Percentiles rank a stretch among this genome's conserved stretches.
Conservation (phyloP, 2,888 invertebrate species). For the Cryptocephalus primarius region DNA sequence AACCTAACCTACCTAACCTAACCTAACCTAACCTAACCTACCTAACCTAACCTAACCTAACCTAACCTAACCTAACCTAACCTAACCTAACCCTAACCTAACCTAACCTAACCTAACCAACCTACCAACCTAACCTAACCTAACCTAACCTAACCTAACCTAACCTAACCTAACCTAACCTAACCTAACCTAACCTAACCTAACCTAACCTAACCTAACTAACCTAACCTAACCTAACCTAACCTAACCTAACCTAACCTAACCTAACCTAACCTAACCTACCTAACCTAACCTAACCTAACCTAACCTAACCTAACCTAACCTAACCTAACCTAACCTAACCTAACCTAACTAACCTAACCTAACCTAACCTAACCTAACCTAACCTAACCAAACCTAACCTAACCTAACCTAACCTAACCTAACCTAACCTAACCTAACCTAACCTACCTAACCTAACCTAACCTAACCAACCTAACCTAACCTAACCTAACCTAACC, state of each 20-base stretch:
- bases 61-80: slow-evolving; percentile 5
- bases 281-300: slow-evolving; percentile 7
- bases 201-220: slow-evolving; percentile 7
- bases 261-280: slow-evolving; percentile 5
- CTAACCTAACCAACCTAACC: slow-evolving; percentile 14
- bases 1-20: slow-evolving; percentile 4
- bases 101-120: slow-evolving; percentile 5
- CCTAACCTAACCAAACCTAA: slow-evolving; percentile 5
- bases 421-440: slow-evolving; percentile 7
- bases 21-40: slow-evolving; percentile 4
- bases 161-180: slow-evolving; percentile 4
- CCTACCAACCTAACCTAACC: slow-evolving; percentile 4
- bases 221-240: slow-evolving; percentile 8
- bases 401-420: slow-evolving; percentile 7
- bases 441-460: slow-evolving; percentile 10
- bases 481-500: slow-evolving; percentile 13
- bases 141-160: slow-evolving; percentile 7
- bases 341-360: slow-evolving; percentile 6
- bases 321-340: slow-evolving; percentile 7
- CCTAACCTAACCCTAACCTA: slow-evolving; percentile 5
- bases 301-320: slow-evolving; percentile 7
- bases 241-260: slow-evolving; percentile 6
- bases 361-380: slow-evolving; percentile 7
- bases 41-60: slow-evolving; percentile 1
- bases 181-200: slow-evolving; percentile 6